A percentile compares a stretch with the other conserved stretches of the same genome.
Conservation (phyloP, 1,140 invertebrate species). For the Euglossa dilemma region DNA sequence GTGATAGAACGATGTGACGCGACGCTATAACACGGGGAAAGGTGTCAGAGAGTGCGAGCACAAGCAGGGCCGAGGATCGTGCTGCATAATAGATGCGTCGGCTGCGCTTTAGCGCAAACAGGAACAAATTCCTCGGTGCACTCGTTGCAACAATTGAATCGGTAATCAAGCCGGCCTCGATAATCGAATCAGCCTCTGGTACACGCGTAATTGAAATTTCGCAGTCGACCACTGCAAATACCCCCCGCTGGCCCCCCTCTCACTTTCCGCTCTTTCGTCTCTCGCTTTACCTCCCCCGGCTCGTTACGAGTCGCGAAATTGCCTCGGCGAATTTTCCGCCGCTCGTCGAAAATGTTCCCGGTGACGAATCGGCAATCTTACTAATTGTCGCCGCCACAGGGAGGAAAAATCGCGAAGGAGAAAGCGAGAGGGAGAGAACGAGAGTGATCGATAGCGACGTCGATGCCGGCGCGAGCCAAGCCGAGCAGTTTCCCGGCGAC, state of each 20-base stretch:
- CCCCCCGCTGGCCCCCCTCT: background rate
- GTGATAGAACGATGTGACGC: conserved; percentile 38
- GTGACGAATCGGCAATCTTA: conserved; percentile 18
- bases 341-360: conserved; percentile 6
- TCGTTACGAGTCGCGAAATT: conserved; percentile 20
- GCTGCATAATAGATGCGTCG: conserved; percentile 71
- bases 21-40: conserved; percentile 42
- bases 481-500: background rate
- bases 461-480: background rate
- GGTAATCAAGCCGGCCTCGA: conserved; percentile 76
- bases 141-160: conserved; percentile 79
- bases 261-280: background rate
- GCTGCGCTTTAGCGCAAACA: conserved; percentile 63
- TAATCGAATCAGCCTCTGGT: conserved; percentile 73
- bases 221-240: conserved; percentile 74
- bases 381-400: conserved; percentile 9
- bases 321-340: background rate
- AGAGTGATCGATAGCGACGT: conserved; percentile 31
- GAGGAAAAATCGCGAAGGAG: background rate
- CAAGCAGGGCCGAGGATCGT: conserved; percentile 41
- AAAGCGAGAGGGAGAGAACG: background rate
- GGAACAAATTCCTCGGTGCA: conserved; percentile 69
- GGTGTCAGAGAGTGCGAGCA: conserved; percentile 42
- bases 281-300: too few species aligned
- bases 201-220: conserved; percentile 77